phyloP scores from a whole-genome alignment of 2,888 invertebrate species.

The Spodoptera picta region DNA sequence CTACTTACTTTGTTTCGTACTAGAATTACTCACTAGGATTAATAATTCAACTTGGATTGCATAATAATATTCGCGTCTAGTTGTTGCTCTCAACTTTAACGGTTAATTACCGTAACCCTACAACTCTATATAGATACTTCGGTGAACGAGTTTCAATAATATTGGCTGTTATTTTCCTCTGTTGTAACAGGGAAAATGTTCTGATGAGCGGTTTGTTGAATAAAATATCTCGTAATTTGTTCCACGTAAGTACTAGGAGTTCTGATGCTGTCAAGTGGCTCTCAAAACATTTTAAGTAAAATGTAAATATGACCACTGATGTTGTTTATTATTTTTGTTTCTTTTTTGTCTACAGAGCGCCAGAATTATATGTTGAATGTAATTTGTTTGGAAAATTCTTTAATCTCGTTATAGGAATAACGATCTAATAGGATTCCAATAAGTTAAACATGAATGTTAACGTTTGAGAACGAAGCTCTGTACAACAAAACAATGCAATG shows the following conservation, averaged over 20 bases:
- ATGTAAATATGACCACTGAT: conserved; percentile 2
- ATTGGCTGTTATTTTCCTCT: conserved; percentile 40
- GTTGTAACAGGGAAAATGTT: conserved; percentile 42
- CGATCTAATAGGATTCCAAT: conserved; percentile 1
- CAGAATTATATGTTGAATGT: neutral
- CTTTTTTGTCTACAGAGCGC: neutral
- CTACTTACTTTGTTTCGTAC: conserved; percentile 62
- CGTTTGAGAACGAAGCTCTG: conserved; percentile 21
- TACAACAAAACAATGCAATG: conserved; percentile 35
- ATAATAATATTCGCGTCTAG: conserved; percentile 33
- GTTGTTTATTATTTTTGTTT: conserved; percentile 5
- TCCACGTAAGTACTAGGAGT: conserved; percentile 26
- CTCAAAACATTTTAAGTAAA: conserved; percentile 18
- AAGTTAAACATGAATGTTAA: conserved; percentile 15
- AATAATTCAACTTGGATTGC: conserved; percentile 47
- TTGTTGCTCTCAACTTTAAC: conserved; percentile 21
- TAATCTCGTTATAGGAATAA: too few species aligned
- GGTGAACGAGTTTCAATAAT: conserved; percentile 32
- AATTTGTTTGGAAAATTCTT: too few species aligned
- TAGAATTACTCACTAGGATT: conserved; percentile 51
- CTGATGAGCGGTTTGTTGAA: conserved; percentile 47
- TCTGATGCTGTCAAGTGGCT: conserved; percentile 29
- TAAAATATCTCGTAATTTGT: conserved; percentile 52
- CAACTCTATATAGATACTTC: conserved; percentile 24
- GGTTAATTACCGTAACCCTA: conserved; percentile 46